These are phyloP conservation scores for Armadillidium nasatum DNA, from an alignment of 1,140 invertebrate genomes.

Conservation along the genomic window DNA sequence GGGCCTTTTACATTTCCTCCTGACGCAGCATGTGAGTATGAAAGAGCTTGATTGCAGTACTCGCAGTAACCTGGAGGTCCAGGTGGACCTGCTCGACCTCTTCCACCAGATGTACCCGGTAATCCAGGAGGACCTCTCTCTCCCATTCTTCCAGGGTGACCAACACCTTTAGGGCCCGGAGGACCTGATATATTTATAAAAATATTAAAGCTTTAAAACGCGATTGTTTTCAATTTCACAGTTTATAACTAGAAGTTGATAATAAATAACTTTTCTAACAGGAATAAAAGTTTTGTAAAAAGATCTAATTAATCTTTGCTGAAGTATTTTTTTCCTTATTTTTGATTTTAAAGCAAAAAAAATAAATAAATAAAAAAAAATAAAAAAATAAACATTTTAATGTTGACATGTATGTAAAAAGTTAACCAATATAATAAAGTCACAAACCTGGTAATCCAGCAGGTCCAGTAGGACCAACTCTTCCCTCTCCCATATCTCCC, in stretches of 20 bases:
- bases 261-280: too few species aligned
- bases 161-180: constrained; percentile 36
- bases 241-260: too few species aligned
- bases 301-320: too few species aligned
- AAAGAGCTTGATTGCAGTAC: constrained; percentile 40
- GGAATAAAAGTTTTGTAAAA: too few species aligned
- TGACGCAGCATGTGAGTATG: constrained; percentile 26
- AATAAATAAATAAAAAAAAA: too few species aligned
- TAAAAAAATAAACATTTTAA: too few species aligned
- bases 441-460: constrained; percentile 32
- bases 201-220: too few species aligned
- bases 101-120: constrained; percentile 39
- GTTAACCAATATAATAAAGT: too few species aligned
- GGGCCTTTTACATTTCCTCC: constrained; percentile 41
- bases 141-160: constrained; percentile 37
- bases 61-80: constrained; percentile 43
- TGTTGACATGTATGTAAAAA: too few species aligned
- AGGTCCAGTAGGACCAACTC: constrained; percentile 37
- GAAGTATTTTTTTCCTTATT: too few species aligned
- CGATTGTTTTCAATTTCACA: too few species aligned
- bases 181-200: constrained; percentile 28
- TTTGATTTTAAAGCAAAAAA: too few species aligned
- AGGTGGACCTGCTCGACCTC: constrained; percentile 35
- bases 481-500: constrained; percentile 37
- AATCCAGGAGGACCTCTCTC: constrained; percentile 41